Conservation (phyloP, 2,888 invertebrate genomes). For the Cephus pygmeus region DNA sequence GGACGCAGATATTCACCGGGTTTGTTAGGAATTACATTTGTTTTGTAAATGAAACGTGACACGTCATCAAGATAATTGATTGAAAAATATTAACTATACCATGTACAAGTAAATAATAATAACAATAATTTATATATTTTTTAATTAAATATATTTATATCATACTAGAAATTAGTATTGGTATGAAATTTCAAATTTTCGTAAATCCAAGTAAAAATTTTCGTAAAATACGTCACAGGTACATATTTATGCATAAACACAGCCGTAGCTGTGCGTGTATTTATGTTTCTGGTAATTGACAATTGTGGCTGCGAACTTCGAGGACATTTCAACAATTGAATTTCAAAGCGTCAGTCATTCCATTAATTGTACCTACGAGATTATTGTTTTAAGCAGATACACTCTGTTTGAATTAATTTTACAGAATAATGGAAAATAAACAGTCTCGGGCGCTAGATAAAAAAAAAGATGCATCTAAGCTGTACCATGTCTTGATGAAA, state of each 20-base stretch:
- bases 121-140: neutral
- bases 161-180: neutral
- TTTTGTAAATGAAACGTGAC: neutral
- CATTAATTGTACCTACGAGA: neutral
- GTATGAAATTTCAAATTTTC: neutral
- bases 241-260: neutral
- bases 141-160: neutral
- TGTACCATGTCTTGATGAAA: no score
- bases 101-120: neutral
- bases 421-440: neutral
- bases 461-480: no score
- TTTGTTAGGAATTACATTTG: neutral
- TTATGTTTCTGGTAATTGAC: neutral
- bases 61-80: neutral
- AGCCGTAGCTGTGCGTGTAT: neutral
- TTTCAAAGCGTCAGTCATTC: neutral
- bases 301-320: neutral
- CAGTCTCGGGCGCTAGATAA: no score
- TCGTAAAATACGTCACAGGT: neutral
- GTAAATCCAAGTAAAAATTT: neutral
- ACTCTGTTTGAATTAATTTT: neutral
- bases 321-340: neutral
- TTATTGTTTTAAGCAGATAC: neutral
- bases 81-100: neutral
- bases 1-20: neutral